These are phyloP conservation scores for Panthera uncia DNA, from an alignment of 2,113 vertebrate genomes.

Conservation along the genomic window DNA sequence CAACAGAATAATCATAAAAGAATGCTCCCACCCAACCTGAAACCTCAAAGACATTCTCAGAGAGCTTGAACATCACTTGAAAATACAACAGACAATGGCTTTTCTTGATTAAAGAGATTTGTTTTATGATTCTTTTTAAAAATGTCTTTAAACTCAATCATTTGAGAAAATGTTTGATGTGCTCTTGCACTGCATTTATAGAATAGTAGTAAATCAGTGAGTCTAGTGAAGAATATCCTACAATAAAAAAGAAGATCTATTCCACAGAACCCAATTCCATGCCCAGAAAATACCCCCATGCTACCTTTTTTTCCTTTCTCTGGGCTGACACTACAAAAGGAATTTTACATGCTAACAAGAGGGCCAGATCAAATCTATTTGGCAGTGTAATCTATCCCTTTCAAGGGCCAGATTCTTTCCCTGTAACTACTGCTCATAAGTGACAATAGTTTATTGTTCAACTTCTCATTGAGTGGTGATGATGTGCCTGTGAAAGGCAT, in stretches of 20 bases:
- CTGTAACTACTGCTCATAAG: neutral
- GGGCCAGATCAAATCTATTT: constrained; percentile 33
- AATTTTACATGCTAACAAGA: constrained; percentile 17
- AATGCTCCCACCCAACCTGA: neutral
- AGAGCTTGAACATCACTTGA: constrained; percentile 8
- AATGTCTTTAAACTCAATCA: neutral
- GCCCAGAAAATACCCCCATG: neutral
- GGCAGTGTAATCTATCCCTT: neutral
- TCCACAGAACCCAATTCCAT: neutral
- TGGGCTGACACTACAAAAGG: neutral
- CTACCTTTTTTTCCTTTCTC: neutral
- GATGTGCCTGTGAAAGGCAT: neutral
- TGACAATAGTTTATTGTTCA: constrained; percentile 42
- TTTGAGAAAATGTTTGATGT: neutral
- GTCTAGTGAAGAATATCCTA: neutral
- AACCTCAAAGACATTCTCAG: constrained; percentile 34
- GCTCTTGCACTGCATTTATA: neutral
- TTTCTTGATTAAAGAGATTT: neutral
- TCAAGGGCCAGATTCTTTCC: constrained; percentile 5
- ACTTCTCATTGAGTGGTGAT: neutral
- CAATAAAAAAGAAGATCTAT: neutral
- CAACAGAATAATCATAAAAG: neutral
- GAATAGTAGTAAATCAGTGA: neutral
- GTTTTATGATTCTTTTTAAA: constrained; percentile 27
- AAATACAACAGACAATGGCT: neutral